A percentile compares a stretch with the other conserved stretches of the same genome.
phyloP scores from a whole-genome alignment of 2,888 invertebrate species.

The Nasonia oneida region DNA sequence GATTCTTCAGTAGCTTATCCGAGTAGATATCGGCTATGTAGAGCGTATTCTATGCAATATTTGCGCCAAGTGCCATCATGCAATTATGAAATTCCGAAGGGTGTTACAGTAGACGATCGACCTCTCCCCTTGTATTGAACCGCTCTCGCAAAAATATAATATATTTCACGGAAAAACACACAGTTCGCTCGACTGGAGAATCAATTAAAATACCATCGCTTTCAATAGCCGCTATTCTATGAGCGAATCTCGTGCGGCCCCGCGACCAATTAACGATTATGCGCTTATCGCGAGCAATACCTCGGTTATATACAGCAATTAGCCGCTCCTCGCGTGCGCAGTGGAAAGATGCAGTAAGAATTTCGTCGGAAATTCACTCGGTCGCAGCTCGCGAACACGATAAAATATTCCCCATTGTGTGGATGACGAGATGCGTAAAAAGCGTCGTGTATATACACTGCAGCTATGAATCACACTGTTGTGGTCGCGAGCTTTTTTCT shows the following conservation, averaged over 20 bases:
- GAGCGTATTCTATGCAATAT: neutral
- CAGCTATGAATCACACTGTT: slow-evolving; percentile 15
- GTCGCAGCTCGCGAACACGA: neutral
- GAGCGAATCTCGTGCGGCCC: neutral
- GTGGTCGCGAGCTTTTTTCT: neutral
- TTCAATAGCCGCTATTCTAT: neutral
- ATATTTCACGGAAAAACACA: neutral
- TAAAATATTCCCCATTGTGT: slow-evolving; percentile 16
- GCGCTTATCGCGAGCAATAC: slow-evolving; percentile 25
- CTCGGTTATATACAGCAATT: slow-evolving; percentile 15
- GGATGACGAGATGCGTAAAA: neutral
- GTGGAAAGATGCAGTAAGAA: slow-evolving; percentile 15
- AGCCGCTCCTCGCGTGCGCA: neutral
- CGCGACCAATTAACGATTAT: slow-evolving; percentile 1
- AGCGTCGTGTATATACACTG: neutral
- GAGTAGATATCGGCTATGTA: neutral
- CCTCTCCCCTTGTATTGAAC: neutral
- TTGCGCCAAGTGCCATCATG: neutral
- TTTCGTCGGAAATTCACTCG: slow-evolving; percentile 31
- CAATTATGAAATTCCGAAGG: neutral
- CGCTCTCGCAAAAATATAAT: neutral
- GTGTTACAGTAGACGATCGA: neutral
- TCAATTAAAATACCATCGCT: neutral
- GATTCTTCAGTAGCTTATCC: neutral
- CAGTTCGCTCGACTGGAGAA: neutral